phyloP scores from a whole-genome alignment of 2,888 invertebrate genomes.

The Tribolium freemani region DNA sequence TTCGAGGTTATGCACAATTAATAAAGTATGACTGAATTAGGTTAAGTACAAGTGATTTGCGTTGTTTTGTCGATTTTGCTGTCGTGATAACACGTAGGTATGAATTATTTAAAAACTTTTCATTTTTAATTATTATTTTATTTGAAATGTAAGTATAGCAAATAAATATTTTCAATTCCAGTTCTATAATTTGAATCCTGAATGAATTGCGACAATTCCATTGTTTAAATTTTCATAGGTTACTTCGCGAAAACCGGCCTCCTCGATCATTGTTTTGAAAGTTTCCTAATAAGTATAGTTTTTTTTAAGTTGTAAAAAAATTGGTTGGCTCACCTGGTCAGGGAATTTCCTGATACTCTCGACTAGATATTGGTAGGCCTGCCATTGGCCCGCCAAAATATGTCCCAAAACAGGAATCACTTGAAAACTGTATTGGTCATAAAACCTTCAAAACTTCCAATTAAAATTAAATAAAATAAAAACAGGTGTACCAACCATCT shows the following conservation, averaged over 20 bases:
- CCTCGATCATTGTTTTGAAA: constrained; percentile 89
- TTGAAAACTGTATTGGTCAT: constrained; percentile 98
- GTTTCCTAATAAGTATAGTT: constrained; percentile 74
- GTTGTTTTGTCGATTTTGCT: no score
- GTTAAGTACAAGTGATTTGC: no score
- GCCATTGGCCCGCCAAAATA: constrained; percentile 93
- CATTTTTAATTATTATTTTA: no score
- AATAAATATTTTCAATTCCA: no score
- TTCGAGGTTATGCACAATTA: no score
- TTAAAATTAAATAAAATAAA: constrained; percentile 2
- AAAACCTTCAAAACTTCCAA: constrained; percentile 75
- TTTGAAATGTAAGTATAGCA: no score
- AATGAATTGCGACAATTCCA: constrained; percentile 95
- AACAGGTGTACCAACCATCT: constrained; percentile 75
- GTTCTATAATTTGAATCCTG: constrained; percentile 85
- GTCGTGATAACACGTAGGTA: no score
- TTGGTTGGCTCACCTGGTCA: constrained; percentile 76
- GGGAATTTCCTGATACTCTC: constrained; percentile 98
- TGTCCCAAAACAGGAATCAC: constrained; percentile 97
- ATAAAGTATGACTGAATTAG: not conserved
- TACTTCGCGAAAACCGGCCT: constrained; percentile 90
- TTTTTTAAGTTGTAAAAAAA: not conserved
- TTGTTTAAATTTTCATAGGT: constrained; percentile 91
- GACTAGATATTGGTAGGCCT: constrained; percentile 97
- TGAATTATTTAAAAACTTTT: no score